A percentile compares a stretch with the other conserved stretches of the same genome.
phyloP scores from a whole-genome alignment of 2,797 vertebrate genomes.

The Eulemur coronatus region DNA sequence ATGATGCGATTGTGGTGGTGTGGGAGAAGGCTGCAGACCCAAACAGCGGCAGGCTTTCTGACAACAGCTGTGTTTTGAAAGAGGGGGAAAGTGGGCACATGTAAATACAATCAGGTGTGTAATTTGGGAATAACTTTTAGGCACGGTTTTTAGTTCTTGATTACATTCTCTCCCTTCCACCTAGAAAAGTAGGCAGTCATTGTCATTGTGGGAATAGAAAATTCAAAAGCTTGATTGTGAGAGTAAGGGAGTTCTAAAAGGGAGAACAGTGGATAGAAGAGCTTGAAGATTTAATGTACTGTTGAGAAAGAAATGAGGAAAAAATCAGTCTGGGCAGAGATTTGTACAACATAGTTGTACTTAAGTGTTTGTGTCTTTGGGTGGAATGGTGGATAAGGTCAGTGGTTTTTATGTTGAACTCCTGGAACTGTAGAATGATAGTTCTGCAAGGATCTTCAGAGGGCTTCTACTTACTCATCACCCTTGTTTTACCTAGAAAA shows the following conservation, averaged over 20 bases:
- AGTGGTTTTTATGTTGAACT: background rate
- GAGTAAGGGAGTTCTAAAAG: background rate
- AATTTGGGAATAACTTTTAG: background rate
- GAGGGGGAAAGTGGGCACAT: background rate
- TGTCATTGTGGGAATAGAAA: background rate
- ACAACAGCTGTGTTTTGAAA: constrained; percentile 1
- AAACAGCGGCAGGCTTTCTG: background rate
- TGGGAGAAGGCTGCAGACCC: background rate
- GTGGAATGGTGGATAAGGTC: background rate
- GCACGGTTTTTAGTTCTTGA: background rate
- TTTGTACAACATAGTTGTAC: background rate
- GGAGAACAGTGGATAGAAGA: background rate
- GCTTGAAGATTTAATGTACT: background rate
- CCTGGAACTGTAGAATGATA: background rate
- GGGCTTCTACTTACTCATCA: background rate
- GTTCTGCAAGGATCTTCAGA: background rate
- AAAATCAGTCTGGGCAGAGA: background rate
- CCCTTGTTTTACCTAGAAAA: background rate
- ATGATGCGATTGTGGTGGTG: background rate
- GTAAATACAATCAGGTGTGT: background rate
- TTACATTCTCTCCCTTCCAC: background rate
- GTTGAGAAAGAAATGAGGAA: background rate
- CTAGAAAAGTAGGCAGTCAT: background rate
- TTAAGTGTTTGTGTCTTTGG: background rate
- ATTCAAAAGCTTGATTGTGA: background rate